Conservation (phyloP, 2,888 invertebrate genomes). For the Itoplectis maculator region DNA sequence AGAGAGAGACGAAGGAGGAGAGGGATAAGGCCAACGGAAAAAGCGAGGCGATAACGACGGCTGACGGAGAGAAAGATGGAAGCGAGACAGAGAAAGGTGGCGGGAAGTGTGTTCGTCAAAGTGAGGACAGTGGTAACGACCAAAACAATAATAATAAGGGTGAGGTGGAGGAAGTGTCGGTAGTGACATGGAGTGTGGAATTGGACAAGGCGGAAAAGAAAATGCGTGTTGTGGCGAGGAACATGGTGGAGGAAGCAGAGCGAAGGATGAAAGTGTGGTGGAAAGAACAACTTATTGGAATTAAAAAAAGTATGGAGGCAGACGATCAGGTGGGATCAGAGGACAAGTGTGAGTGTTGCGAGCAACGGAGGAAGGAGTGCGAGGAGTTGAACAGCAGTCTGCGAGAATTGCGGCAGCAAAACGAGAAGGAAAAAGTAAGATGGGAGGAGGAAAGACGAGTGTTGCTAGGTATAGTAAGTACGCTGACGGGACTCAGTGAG, state of each 20-base stretch:
- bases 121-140: too few species aligned
- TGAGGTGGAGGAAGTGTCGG: background rate
- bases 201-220: background rate
- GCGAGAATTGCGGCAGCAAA: background rate
- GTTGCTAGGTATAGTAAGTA: background rate
- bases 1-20: too few species aligned
- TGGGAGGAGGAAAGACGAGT: slow-evolving; percentile 11
- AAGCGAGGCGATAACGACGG: background rate
- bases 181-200: background rate
- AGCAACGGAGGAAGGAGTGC: background rate
- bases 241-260: slow-evolving; percentile 7
- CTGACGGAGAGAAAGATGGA: background rate
- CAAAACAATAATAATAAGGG: background rate
- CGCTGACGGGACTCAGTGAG: too few species aligned
- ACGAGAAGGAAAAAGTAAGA: background rate
- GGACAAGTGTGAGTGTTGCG: slow-evolving; percentile 3
- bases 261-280: background rate
- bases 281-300: too few species aligned
- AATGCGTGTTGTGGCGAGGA: background rate
- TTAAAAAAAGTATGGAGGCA: background rate
- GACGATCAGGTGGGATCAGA: background rate
- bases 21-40: background rate
- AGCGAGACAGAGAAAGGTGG: background rate
- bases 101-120: too few species aligned
- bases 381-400: background rate